Percentiles rank a stretch among this genome's conserved stretches.
These are phyloP conservation scores for Spheniscus humboldti DNA, from an alignment of 2,797 vertebrate genomes.

Conservation along the genomic window DNA sequence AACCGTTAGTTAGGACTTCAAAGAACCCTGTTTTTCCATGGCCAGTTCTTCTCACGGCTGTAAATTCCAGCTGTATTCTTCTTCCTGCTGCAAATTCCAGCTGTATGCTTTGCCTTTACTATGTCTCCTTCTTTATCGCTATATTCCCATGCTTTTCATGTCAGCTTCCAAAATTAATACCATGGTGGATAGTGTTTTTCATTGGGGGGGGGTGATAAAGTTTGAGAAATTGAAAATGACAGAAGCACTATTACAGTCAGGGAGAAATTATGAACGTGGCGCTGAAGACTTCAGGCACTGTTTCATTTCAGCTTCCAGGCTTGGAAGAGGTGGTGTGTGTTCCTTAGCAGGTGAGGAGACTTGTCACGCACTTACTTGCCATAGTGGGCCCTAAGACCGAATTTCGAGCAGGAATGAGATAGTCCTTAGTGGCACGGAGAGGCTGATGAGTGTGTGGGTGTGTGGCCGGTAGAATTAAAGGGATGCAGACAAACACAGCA, in stretches of 20 bases:
- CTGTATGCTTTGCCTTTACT: background rate
- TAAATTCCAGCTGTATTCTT: slow-evolving; percentile 8
- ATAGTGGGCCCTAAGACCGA: background rate
- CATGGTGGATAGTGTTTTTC: background rate
- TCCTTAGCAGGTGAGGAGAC: background rate
- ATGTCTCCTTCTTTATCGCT: background rate
- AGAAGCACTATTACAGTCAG: background rate
- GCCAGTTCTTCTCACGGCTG: background rate
- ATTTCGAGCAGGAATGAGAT: background rate
- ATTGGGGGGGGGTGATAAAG: background rate
- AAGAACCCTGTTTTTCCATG: background rate
- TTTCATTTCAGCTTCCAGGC: slow-evolving; percentile 16
- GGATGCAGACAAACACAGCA: background rate
- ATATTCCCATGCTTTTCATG: background rate
- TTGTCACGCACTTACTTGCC: background rate
- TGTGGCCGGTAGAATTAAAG: background rate
- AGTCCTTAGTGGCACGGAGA: slow-evolving; percentile 5
- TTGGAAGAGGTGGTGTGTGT: background rate
- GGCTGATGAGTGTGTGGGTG: background rate
- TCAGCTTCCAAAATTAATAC: background rate
- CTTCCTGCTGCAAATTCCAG: background rate
- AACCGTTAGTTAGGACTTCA: background rate
- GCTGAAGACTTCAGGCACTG: background rate
- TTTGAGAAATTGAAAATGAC: background rate
- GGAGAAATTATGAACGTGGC: background rate